phyloP scores from a whole-genome alignment of 2,888 invertebrate species.

The Invenusta paracnida region DNA sequence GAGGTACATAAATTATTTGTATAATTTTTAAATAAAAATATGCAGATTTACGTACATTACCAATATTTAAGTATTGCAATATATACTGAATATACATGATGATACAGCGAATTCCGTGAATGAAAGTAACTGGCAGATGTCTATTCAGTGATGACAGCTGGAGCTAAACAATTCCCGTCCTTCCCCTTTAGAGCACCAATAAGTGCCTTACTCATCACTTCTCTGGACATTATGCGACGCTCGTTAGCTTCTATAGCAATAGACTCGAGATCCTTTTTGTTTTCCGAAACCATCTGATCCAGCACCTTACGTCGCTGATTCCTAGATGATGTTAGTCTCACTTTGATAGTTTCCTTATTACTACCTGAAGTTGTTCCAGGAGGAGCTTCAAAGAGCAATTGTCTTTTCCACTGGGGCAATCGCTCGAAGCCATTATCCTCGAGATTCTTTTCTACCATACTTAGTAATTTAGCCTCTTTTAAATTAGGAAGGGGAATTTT shows the following conservation, averaged over 20 bases:
- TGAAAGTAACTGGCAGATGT: too few species aligned
- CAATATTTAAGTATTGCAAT: too few species aligned
- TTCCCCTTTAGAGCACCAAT: not conserved
- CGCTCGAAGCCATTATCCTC: not conserved
- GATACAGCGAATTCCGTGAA: too few species aligned
- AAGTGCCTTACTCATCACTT: not conserved
- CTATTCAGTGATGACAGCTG: too few species aligned
- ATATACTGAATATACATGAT: too few species aligned
- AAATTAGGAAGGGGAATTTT: too few species aligned
- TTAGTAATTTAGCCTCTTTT: not conserved
- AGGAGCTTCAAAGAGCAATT: not conserved
- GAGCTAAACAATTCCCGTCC: too few species aligned
- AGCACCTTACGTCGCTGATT: not conserved
- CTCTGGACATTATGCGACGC: not conserved
- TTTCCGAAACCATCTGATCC: constrained; percentile 2
- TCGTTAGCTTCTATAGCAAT: not conserved
- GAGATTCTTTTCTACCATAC: not conserved
- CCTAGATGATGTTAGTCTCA: not conserved
- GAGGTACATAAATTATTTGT: too few species aligned
- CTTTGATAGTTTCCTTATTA: not conserved
- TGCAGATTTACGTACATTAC: too few species aligned
- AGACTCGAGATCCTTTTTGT: constrained; percentile 6
- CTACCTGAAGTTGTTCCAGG: not conserved
- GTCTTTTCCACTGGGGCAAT: constrained; percentile 27
- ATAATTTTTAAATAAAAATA: too few species aligned